A percentile compares a stretch with the other conserved stretches of the same genome.
Evolutionary conservation across 2,797 vertebrate species (phyloP).

Genomic region (Neoniphon sammara): DNA sequence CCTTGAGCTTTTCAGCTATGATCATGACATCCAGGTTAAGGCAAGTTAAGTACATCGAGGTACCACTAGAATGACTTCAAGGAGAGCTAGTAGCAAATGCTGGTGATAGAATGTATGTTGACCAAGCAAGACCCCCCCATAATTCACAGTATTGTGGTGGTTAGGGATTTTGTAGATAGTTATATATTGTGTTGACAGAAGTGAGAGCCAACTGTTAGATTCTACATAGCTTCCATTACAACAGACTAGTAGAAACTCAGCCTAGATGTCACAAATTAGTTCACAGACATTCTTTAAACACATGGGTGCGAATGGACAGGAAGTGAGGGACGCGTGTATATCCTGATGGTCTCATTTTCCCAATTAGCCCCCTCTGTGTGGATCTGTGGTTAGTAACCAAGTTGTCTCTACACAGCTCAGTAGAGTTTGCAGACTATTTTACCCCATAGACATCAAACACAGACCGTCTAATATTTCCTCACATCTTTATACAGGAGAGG

Average conservation of each 20-base stretch:
- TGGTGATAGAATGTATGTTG: constrained; percentile 35
- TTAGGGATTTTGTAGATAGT: constrained; percentile 36
- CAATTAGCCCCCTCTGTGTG: constrained; percentile 54
- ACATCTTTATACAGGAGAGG: constrained; percentile 57
- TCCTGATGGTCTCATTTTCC: constrained; percentile 51
- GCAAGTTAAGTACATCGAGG: neutral
- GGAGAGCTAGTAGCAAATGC: no score
- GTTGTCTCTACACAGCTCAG: constrained; percentile 69
- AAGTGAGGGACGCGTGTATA: constrained; percentile 30
- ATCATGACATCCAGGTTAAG: no score
- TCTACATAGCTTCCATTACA: constrained; percentile 27
- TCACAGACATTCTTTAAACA: constrained; percentile 35
- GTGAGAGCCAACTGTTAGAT: constrained; percentile 27
- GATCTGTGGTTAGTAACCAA: constrained; percentile 57
- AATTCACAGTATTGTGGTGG: constrained; percentile 44
- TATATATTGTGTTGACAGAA: constrained; percentile 25
- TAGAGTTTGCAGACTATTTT: constrained; percentile 58
- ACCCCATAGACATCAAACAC: constrained; percentile 65
- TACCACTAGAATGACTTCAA: constrained; percentile 15
- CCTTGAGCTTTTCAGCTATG: no score
- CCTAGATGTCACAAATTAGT: constrained; percentile 32
- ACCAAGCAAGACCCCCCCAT: constrained; percentile 46
- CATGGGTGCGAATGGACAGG: constrained; percentile 11
- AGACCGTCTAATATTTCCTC: constrained; percentile 30
- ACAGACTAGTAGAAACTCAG: constrained; percentile 39